Evolutionary conservation across 1,140 invertebrate species (phyloP).

Genomic region (Nomia melanderi): DNA sequence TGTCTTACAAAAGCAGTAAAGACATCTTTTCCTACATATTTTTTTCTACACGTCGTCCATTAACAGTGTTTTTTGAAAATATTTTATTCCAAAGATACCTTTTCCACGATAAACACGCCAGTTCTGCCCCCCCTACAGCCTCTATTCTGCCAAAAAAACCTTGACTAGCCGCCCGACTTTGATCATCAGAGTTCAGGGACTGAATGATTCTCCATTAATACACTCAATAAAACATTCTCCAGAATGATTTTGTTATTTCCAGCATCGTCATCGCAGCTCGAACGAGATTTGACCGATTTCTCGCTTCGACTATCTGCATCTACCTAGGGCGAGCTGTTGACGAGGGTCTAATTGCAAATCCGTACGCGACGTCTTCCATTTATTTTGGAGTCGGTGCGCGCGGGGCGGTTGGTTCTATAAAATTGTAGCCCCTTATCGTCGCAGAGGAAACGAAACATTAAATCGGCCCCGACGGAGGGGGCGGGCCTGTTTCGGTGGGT

Average conservation of each 20-base stretch:
- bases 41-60: no score
- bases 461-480: slow-evolving; percentile 76
- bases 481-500: slow-evolving; percentile 77
- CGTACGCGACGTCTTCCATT: slow-evolving; percentile 25
- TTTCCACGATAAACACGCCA: no score
- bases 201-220: no score
- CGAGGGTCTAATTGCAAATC: slow-evolving; percentile 51
- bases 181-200: no score
- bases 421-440: slow-evolving; percentile 75
- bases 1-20: no score
- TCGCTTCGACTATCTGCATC: not conserved
- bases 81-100: no score
- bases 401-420: slow-evolving; percentile 68
- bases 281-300: not conserved
- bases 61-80: no score
- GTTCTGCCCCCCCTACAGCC: no score
- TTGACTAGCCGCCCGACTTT: no score
- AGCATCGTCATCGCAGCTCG: not conserved
- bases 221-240: no score
- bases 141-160: no score
- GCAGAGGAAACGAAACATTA: slow-evolving; percentile 79
- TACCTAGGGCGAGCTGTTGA: not conserved
- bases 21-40: no score
- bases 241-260: not conserved
- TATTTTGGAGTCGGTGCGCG: slow-evolving; percentile 32